phyloP scores from a whole-genome alignment of 2,888 invertebrate species.

The Leptinotarsa peninsularis region DNA sequence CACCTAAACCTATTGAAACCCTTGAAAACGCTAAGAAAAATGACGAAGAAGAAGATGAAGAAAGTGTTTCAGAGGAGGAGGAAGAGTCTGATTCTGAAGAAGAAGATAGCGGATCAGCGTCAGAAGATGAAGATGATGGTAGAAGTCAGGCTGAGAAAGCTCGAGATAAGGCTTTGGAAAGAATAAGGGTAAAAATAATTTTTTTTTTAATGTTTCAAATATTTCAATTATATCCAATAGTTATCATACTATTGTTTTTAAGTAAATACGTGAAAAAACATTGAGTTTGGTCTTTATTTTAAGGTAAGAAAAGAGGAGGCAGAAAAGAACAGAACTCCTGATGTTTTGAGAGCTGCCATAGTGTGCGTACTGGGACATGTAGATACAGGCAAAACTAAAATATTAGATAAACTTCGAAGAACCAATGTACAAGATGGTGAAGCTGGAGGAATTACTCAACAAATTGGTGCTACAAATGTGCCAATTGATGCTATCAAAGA shows the following conservation, averaged over 20 bases:
- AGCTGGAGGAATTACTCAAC: slow-evolving; percentile 99
- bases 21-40: slow-evolving; percentile 24
- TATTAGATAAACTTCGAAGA: slow-evolving; percentile 92
- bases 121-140: slow-evolving; percentile 74
- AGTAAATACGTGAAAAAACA: too few relatives aligned
- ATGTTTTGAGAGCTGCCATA: slow-evolving; percentile 91
- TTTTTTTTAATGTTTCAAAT: neutral
- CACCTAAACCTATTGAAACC: slow-evolving; percentile 36
- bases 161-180: slow-evolving; percentile 77
- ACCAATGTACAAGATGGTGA: slow-evolving; percentile 95
- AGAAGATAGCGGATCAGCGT: slow-evolving; percentile 66
- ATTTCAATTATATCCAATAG: neutral
- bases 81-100: slow-evolving; percentile 56
- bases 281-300: slow-evolving; percentile 40
- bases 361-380: slow-evolving; percentile 99
- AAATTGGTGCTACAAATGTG: slow-evolving; percentile 99
- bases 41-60: slow-evolving; percentile 52
- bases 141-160: slow-evolving; percentile 82
- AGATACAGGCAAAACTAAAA: slow-evolving; percentile 99
- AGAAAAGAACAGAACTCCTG: slow-evolving; percentile 75
- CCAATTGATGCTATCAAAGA: slow-evolving; percentile 96
- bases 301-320: slow-evolving; percentile 77
- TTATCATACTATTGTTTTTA: too few relatives aligned
- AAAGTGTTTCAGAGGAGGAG: slow-evolving; percentile 60
- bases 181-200: slow-evolving; percentile 73